Base-by-base conservation (phyloP, 2,797 vertebrate species). In the Falco columbarius region DNA sequence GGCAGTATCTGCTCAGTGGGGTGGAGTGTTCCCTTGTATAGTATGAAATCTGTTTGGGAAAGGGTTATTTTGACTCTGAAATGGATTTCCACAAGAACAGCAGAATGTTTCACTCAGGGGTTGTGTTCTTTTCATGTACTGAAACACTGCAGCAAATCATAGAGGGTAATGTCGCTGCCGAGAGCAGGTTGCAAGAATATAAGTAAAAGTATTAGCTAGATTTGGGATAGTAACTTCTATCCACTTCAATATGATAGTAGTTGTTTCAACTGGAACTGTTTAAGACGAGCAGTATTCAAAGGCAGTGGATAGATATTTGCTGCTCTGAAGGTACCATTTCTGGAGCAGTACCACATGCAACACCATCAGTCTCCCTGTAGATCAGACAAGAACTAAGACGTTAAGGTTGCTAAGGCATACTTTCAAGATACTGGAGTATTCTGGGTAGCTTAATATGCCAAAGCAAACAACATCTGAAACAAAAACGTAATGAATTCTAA, bases 401-500 rank as follows among this genome's bases (percentile, higher is more conserved):
- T n/a, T 52, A 54, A 72, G 15, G 56, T 63, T 93, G 44, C 46
- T 89, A 65, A 61, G 6, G 54, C 63, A 77, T 44, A 21, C 17
- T 72, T 24, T 77, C 32, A 82, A 75, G 22, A 20, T 90, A 52
- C 73, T 84, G 71, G 71, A 88, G 72, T 86, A 67, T 90, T 95
- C 71, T 70, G 34, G 24, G 68, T 76, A 75, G 65, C 40, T 76
- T 94, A 91, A 82, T 71, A 65, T 91, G 89, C 82, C 88, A 68
- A 84, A 89, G 44, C 86, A 76, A 85, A 55, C 61, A 91, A 59
- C 30, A 83, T 76, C 40, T 88, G 82, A 96, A 94, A 91, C 59
- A 93, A 94, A 97, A 97, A 90, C 66, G 6, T 80, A 95, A 94
- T 87, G 91, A 97, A 83, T 23, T 83, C 46, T 67, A 85, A 88